Evolutionary conservation across 64 coral and sea anemone species (phyloP).

Genomic region (Pocillopora damicornis): DNA sequence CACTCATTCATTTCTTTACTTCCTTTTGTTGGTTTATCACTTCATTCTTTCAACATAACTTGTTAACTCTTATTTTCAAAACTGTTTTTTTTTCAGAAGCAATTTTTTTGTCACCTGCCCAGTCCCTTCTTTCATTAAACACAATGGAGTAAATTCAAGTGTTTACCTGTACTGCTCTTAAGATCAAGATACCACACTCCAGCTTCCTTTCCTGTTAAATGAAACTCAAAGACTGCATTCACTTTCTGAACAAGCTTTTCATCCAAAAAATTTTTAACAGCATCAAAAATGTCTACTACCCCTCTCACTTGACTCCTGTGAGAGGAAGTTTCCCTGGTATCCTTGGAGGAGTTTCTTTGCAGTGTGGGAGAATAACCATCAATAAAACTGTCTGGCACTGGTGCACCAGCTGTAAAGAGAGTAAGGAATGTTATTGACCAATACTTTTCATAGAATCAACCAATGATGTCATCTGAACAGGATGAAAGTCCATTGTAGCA

Average conservation of each 20-base stretch:
- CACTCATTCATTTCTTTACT: no score
- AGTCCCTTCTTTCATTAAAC: slow-evolving; percentile 39
- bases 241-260: slow-evolving; percentile 47
- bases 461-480: no score
- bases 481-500: no score
- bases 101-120: not conserved
- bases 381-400: not conserved
- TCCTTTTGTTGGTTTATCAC: no score
- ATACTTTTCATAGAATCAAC: no score
- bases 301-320: not conserved
- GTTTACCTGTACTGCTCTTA: slow-evolving; percentile 55
- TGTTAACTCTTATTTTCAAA: no score
- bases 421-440: no score
- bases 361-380: not conserved
- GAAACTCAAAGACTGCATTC: slow-evolving; percentile 54
- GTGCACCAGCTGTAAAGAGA: not conserved
- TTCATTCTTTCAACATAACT: no score
- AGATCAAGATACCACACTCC: slow-evolving; percentile 61
- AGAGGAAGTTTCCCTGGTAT: not conserved
- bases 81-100: no score
- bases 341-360: not conserved
- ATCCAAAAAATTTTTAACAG: slow-evolving; percentile 26
- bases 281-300: slow-evolving; percentile 20
- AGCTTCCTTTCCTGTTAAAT: slow-evolving; percentile 36
- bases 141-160: not conserved